phyloP scores from a whole-genome alignment of 2,797 vertebrate genomes.

The Alauda arvensis region DNA sequence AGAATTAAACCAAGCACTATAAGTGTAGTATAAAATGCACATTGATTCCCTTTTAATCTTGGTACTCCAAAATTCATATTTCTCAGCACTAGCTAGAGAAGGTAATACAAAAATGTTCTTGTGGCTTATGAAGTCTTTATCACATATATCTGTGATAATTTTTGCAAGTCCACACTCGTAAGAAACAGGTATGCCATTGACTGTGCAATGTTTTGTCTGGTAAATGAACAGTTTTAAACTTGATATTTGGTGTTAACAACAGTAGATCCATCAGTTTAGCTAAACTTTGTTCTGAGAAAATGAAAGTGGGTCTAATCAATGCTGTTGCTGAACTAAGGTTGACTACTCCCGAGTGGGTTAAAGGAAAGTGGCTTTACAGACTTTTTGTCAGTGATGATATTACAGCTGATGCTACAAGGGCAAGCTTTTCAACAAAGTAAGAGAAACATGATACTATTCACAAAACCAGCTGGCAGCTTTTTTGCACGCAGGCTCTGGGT shows the following conservation, averaged over 20 bases:
- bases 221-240: not conserved
- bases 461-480: not conserved
- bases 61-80: not conserved
- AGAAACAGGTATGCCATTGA: not conserved
- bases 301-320: not conserved
- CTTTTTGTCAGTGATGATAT: not conserved
- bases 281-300: not conserved
- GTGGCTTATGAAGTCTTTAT: not conserved
- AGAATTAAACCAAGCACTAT: slow-evolving; percentile 5
- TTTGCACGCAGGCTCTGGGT: not conserved
- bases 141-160: not conserved
- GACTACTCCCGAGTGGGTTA: not conserved
- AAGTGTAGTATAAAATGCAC: not conserved
- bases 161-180: not conserved
- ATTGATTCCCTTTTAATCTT: not conserved
- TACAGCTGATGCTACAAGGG: not conserved
- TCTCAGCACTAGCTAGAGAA: not conserved
- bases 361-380: not conserved
- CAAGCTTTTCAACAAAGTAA: not conserved
- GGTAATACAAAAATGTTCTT: not conserved
- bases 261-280: not conserved
- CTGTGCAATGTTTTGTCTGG: not conserved
- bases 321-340: not conserved
- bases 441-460: not conserved
- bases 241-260: not conserved